These are phyloP conservation scores for Istiophorus platypterus DNA, from an alignment of 2,113 vertebrate species.

Conservation along the genomic window DNA sequence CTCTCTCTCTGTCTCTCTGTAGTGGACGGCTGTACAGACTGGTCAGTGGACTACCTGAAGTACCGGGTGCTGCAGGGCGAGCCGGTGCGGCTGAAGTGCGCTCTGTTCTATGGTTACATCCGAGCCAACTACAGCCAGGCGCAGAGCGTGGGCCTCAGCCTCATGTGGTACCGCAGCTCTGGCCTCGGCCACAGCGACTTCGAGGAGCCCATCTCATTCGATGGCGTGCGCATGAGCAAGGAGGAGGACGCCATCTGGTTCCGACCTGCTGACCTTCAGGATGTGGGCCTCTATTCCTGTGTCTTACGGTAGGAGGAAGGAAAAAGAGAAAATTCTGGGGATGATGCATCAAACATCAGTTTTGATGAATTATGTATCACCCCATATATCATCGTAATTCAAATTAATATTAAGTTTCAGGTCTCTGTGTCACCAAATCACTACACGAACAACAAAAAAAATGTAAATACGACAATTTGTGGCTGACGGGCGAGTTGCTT, in stretches of 20 bases:
- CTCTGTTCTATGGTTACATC: conserved; percentile 99
- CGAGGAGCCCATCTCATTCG: conserved; percentile 98
- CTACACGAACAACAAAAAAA: background rate
- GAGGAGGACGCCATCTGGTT: conserved; percentile 99
- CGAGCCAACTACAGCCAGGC: conserved; percentile 97
- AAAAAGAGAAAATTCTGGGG: background rate
- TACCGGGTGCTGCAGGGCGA: conserved; percentile 96
- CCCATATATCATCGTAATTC: too few species aligned
- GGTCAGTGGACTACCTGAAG: conserved; percentile 98
- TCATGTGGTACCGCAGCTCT: conserved; percentile 95
- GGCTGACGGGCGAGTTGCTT: background rate
- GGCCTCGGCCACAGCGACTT: conserved; percentile 92
- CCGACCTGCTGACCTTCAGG: conserved; percentile 94
- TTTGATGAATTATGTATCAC: background rate
- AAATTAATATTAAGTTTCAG: too few species aligned
- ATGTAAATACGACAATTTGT: background rate
- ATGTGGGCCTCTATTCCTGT: conserved; percentile 96
- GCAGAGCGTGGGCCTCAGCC: conserved; percentile 95
- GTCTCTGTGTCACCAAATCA: background rate
- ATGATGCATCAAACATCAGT: background rate
- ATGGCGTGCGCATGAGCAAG: conserved; percentile 97
- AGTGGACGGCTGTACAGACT: conserved; percentile 98
- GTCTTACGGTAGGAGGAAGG: conserved; percentile 89
- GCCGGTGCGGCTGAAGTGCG: conserved; percentile 96
- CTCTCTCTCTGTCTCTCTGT: conserved; percentile 69